Base-by-base conservation (phyloP, 2,797 vertebrate species). In the Eulemur rubriventer region DNA sequence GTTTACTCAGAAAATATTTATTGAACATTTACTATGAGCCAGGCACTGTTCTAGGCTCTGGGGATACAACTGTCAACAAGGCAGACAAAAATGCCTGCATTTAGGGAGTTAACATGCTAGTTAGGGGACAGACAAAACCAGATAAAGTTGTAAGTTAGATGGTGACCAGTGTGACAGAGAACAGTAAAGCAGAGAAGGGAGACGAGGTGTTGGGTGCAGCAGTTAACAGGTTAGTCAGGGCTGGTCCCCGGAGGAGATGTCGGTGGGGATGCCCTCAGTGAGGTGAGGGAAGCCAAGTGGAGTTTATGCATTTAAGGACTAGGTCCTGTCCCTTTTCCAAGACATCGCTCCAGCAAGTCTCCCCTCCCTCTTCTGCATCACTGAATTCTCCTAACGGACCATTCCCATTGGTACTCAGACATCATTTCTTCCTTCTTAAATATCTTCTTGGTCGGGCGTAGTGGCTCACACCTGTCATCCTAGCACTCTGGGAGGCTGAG, bases 361-460 rank as follows among this genome's bases (percentile, higher is more conserved):
- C 33, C 46, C 33, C n/a, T 38, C 22, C 87, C 33, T 41, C 78
- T 92, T 78, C 63, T 63, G 50, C 41, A 80, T 48, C 70, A 10
- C n/a, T 6, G 33, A 75, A 46, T 83, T 78, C 73, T 82, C 52
- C 80, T 79, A 28, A 38, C 10, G 35, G 48, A 46, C 57, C 38
- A 0, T 70, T 59, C 28, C n/a, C 50, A 3, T 61, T 9, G 0
- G 33, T 35, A 48, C 18, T 70, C 79, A 70, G 52, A 63, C 22
- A 14, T 73, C 73, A 57, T 38, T 83, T 79, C 83, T 63, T 81
- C 67, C 69, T 80, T 85, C 69, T 28, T 92, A 73, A 96, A 88
- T 33, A 61, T 43, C 10, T 67, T 41, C 72, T 48, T 41, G 57
- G 57, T 26, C 10, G 0, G 26, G 4, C 1, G 10, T 11, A 2